Evolutionary conservation across 1,140 invertebrate species (phyloP).

Genomic region (Eupristina koningsbergeri): DNA sequence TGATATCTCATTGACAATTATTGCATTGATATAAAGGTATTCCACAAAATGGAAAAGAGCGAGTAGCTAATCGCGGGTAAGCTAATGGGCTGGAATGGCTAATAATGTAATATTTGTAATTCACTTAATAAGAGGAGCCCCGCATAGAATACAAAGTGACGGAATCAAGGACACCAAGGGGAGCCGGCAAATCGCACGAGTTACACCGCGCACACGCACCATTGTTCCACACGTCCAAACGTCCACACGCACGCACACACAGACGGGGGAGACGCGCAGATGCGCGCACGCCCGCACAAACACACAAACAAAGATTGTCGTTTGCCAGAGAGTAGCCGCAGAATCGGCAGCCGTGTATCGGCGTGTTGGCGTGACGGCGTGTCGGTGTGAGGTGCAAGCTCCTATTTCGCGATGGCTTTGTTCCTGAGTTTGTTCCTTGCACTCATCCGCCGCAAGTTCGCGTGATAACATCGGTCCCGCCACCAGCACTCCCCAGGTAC

Average conservation of each 20-base stretch:
- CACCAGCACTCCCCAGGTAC: background rate
- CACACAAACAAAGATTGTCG: background rate
- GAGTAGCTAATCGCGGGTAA: background rate
- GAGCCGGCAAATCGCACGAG: constrained; percentile 4
- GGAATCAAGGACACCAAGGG: constrained; percentile 38
- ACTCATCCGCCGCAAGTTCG: constrained; percentile 37
- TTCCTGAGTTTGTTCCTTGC: constrained; percentile 21
- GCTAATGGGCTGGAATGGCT: background rate
- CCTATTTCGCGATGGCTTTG: background rate
- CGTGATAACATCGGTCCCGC: constrained; percentile 20
- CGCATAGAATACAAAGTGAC: constrained; percentile 26
- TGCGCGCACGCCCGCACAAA: background rate
- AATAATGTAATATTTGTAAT: constrained; percentile 41
- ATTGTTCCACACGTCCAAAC: no score
- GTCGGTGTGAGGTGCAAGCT: constrained; percentile 30
- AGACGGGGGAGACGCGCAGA: no score
- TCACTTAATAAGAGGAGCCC: constrained; percentile 1
- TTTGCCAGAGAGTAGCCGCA: background rate
- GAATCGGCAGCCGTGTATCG: no score
- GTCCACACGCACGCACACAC: background rate
- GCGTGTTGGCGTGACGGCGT: background rate
- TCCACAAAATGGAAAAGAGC: background rate
- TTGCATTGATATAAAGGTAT: no score
- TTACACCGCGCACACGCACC: background rate
- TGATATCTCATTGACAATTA: background rate